Percentiles rank a stretch among this genome's conserved stretches.
These are phyloP conservation scores for Tympanuchus pallidicinctus DNA, from an alignment of 2,113 vertebrate genomes.

Conservation along the genomic window DNA sequence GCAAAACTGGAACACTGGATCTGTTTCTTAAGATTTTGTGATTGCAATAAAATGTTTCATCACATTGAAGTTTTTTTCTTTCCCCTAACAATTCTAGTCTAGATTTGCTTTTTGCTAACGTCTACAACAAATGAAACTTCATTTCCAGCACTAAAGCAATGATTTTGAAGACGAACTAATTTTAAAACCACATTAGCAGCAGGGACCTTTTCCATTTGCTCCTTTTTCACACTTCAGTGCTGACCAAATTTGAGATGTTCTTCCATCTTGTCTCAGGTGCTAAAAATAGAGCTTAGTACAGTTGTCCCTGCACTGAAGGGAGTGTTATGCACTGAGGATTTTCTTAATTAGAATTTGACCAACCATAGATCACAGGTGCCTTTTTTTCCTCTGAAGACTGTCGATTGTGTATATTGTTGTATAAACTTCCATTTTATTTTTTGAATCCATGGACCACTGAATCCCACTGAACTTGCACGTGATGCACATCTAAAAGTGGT, in stretches of 20 bases:
- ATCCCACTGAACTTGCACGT: background rate
- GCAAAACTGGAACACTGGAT: background rate
- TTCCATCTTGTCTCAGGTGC: background rate
- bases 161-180: background rate
- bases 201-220: background rate
- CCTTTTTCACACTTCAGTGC: background rate
- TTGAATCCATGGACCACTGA: background rate
- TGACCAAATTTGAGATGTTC: background rate
- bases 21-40: background rate
- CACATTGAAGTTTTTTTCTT: background rate
- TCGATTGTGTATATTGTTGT: background rate
- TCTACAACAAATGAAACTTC: background rate
- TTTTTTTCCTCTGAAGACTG: background rate
- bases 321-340: background rate
- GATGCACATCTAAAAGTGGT: slow-evolving; percentile 22
- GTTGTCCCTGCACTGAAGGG: background rate
- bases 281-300: background rate
- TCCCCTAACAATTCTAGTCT: background rate
- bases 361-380: background rate
- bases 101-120: background rate
- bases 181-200: background rate
- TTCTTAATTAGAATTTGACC: background rate
- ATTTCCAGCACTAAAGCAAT: background rate
- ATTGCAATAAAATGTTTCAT: background rate
- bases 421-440: background rate